phyloP scores from a whole-genome alignment of 2,113 vertebrate genomes.

The Mugil cephalus region DNA sequence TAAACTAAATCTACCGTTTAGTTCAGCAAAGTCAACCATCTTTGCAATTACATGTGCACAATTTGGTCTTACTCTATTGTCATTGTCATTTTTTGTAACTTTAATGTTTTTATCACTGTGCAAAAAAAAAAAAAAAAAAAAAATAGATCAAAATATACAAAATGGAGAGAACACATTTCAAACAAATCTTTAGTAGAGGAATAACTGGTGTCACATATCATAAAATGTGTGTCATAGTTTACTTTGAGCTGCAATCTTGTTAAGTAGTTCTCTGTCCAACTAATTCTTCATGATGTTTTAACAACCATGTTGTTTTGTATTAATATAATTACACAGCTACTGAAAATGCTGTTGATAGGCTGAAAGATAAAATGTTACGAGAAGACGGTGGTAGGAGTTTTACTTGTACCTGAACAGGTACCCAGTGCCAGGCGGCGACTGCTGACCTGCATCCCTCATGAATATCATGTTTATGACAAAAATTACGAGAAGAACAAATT shows the following conservation, averaged over 20 bases:
- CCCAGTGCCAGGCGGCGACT: neutral
- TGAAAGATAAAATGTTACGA: neutral
- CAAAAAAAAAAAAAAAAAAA: slow-evolving; percentile 40
- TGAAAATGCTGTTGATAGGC: neutral
- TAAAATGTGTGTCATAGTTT: slow-evolving; percentile 14
- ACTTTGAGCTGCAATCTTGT: slow-evolving; percentile 1
- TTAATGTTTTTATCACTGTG: slow-evolving; percentile 48
- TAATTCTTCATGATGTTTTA: neutral
- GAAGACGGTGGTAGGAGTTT: neutral
- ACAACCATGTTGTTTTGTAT: neutral
- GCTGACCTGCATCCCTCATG: neutral
- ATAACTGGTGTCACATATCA: slow-evolving; percentile 1
- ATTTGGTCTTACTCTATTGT: slow-evolving; percentile 40
- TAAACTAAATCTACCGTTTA: slow-evolving; percentile 10
- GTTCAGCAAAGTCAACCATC: slow-evolving; percentile 26
- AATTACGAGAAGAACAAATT: neutral
- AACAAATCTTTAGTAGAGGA: neutral
- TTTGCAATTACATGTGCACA: slow-evolving; percentile 45
- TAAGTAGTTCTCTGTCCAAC: neutral
- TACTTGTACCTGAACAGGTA: neutral
- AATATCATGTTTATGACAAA: slow-evolving; percentile 1
- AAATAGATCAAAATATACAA: too few species aligned
- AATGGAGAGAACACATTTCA: slow-evolving; percentile 5
- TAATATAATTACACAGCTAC: neutral
- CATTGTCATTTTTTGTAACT: slow-evolving; percentile 28